Evolutionary conservation across 2,797 vertebrate genomes (phyloP).

Genomic region (Garrulus glandarius): DNA sequence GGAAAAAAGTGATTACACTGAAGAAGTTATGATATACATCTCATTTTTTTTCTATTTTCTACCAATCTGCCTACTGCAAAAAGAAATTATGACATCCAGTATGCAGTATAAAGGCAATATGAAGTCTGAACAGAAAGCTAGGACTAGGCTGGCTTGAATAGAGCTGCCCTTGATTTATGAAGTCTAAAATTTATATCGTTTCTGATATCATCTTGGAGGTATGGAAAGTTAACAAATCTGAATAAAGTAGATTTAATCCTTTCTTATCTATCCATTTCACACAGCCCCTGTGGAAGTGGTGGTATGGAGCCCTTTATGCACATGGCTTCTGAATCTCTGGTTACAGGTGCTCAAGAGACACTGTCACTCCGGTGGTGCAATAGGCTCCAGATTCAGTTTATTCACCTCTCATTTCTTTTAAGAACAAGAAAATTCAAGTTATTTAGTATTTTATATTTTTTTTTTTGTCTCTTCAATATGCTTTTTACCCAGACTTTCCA

Average conservation of each 20-base stretch:
- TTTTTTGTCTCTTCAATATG: neutral
- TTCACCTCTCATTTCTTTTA: neutral
- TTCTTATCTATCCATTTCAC: neutral
- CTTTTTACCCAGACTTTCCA: neutral
- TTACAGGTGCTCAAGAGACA: neutral
- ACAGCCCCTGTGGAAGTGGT: neutral
- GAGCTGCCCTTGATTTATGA: neutral
- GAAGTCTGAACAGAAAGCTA: neutral
- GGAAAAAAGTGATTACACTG: neutral
- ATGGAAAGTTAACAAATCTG: neutral
- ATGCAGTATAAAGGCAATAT: neutral
- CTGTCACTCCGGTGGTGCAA: neutral
- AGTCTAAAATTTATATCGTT: neutral
- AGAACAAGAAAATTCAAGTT: neutral
- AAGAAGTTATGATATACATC: neutral
- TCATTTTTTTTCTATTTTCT: neutral
- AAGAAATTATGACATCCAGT: neutral
- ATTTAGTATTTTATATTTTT: neutral
- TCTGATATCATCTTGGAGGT: neutral
- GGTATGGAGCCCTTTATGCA: neutral
- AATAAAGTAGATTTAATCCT: neutral
- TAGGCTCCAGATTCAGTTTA: neutral
- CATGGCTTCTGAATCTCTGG: neutral
- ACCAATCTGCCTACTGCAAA: neutral
- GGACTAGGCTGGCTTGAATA: neutral